A percentile compares a stretch with the other conserved stretches of the same genome.
Evolutionary conservation across 1,140 invertebrate species (phyloP).

Genomic region (Oryctes rhinoceros): DNA sequence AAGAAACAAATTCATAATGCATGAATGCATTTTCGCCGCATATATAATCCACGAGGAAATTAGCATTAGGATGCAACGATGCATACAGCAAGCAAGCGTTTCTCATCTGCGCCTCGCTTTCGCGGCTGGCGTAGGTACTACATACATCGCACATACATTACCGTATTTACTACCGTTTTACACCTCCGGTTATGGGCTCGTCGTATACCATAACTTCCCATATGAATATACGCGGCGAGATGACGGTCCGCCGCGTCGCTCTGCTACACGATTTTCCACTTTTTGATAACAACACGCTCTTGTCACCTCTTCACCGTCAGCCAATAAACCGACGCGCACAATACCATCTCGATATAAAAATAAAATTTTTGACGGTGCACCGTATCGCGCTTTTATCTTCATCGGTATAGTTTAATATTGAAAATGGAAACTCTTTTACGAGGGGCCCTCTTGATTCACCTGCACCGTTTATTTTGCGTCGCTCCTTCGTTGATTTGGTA

Average conservation of each 20-base stretch:
- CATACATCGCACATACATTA: constrained; percentile 42
- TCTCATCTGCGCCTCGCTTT: not conserved
- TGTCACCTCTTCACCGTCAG: not conserved
- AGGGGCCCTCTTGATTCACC: not conserved
- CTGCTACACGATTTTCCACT: constrained; percentile 51
- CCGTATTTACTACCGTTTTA: constrained; percentile 54
- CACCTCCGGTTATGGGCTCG: constrained; percentile 52
- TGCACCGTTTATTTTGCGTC: constrained; percentile 17
- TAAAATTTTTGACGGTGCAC: constrained; percentile 31
- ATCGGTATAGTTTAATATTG: constrained; percentile 24
- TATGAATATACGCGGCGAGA: constrained; percentile 43
- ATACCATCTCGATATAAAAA: constrained; percentile 29
- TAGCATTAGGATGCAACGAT: constrained; percentile 12
- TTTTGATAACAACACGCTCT: constrained; percentile 44
- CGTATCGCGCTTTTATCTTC: constrained; percentile 34
- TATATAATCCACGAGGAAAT: constrained; percentile 20
- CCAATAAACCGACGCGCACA: constrained; percentile 11
- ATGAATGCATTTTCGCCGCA: not conserved
- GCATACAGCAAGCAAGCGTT: not conserved
- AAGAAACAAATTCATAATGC: no score
- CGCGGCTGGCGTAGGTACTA: not conserved
- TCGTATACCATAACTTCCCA: constrained; percentile 50
- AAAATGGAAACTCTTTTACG: constrained; percentile 31
- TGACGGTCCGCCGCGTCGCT: constrained; percentile 48
- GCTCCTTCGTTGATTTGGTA: not conserved